Base-by-base conservation (phyloP, 2,888 invertebrate species). In the Hermaeophaga mercurialis region DNA sequence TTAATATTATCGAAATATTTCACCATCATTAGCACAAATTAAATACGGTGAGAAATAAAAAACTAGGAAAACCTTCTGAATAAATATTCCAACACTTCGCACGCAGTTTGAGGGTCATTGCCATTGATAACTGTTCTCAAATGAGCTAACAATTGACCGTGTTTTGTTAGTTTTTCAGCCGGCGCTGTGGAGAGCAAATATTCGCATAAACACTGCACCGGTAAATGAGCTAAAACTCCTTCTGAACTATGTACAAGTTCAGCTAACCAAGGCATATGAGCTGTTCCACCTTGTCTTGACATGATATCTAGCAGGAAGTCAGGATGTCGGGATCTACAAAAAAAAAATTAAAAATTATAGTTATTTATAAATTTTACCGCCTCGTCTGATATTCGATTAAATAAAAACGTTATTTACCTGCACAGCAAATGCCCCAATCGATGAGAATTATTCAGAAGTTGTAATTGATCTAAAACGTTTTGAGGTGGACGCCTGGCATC, bases 141-240 rank as follows among this genome's bases (percentile, higher is more conserved):
- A 71, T 89, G 85, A 0, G 79, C 78, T 53, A 78, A 57, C 3
- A 66, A 79, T 76, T 94, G 93, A 5, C 79, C 79, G 68, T 90
- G 87, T 63, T 90, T 88, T 52, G 90, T 88, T n/a, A 85, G 81
- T 69, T 86, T 86, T 64, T 88, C 87, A 58, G 84, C 83, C 1
- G 82, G 81, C 0, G 84, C 80, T 62, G 88, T 85, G 28, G 85
- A 83, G 1, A 96, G 83, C 44, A 97, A 82, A 80, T 96, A 96
- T 80, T 97, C 97, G 80, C 97, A 97, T 44, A 98, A 83, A 74
- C 96, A 97, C 73, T 96, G 96, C n/a, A 97, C 95, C 0, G 97
- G 97, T 14, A 98, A 80, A 66, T 95, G 91, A 71, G 91, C 90
- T 62, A 80, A 79, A 12, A 92, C 90, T 1, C 92, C 90, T 72